Evolutionary conservation across 2,797 vertebrate genomes (phyloP).

Genomic region (Acanthurus tractus): DNA sequence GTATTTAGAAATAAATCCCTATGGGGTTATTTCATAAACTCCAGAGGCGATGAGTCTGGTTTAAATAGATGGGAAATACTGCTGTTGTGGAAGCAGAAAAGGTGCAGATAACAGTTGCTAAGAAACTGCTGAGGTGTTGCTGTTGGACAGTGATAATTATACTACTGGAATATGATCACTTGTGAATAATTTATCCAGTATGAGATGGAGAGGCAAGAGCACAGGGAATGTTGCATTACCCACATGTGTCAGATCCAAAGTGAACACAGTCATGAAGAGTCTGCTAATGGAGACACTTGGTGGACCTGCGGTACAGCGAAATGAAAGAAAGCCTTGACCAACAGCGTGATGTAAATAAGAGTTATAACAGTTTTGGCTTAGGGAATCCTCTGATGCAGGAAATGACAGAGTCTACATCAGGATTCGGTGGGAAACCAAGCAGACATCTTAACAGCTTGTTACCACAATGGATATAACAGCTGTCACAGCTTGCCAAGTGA

Average conservation of each 20-base stretch:
- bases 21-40: constrained; percentile 32
- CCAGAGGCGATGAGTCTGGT: constrained; percentile 20
- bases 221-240: constrained; percentile 51
- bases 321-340: constrained; percentile 25
- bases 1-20: constrained; percentile 16
- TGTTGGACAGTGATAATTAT: constrained; percentile 81
- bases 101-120: constrained; percentile 82
- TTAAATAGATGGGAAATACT: constrained; percentile 47
- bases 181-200: constrained; percentile 77
- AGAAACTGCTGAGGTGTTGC: constrained; percentile 79
- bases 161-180: constrained; percentile 75
- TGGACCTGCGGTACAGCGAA: constrained; percentile 35
- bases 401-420: constrained; percentile 51
- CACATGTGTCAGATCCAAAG: constrained; percentile 68
- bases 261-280: constrained; percentile 68
- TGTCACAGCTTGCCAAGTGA: constrained; percentile 54
- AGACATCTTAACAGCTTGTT: constrained; percentile 56
- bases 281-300: constrained; percentile 56
- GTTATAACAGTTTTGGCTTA: constrained; percentile 33
- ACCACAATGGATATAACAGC: constrained; percentile 53
- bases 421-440: constrained; percentile 45
- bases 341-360: constrained; percentile 44
- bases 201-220: constrained; percentile 56
- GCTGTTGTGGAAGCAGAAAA: constrained; percentile 59
- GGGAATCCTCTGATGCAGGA: constrained; percentile 45